Percentiles rank a stretch among this genome's conserved stretches.
Conservation (phyloP, 2,113 vertebrate genomes). For the Pomatostomus ruficeps region DNA sequence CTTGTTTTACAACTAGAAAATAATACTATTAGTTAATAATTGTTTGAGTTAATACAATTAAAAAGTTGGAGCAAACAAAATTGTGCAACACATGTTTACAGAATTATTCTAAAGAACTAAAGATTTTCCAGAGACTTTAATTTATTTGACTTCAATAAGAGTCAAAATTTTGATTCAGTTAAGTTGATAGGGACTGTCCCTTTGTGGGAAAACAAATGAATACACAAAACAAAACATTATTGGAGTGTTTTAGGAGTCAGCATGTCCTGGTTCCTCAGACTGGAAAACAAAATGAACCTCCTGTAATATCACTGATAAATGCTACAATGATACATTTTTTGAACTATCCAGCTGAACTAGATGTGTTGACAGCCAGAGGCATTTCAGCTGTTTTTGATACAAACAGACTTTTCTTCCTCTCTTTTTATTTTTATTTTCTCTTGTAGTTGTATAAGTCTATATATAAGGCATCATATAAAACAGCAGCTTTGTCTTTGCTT, state of each 20-base stretch:
- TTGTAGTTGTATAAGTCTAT: neutral
- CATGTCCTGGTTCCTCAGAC: neutral
- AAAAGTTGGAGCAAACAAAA: neutral
- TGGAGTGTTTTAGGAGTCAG: neutral
- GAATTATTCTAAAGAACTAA: neutral
- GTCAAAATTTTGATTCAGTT: neutral
- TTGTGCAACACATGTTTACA: neutral
- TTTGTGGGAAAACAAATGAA: neutral
- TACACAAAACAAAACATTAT: neutral
- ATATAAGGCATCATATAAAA: neutral
- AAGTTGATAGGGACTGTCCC: neutral
- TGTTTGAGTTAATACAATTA: neutral
- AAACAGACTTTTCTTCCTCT: neutral
- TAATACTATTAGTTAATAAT: accelerated
- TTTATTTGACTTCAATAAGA: neutral
- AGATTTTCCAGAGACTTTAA: neutral
- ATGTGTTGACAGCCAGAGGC: neutral
- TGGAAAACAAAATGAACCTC: neutral
- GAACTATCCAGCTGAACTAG: neutral
- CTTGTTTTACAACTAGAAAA: neutral
- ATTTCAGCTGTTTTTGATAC: neutral
- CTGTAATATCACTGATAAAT: neutral
- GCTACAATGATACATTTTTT: neutral
- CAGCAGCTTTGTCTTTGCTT: neutral
- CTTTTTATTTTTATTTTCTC: too few species aligned